A percentile compares a stretch with the other conserved stretches of the same genome.
These are phyloP conservation scores for Ormyrus thymus DNA, from an alignment of 2,888 invertebrate genomes.

Conservation along the genomic window DNA sequence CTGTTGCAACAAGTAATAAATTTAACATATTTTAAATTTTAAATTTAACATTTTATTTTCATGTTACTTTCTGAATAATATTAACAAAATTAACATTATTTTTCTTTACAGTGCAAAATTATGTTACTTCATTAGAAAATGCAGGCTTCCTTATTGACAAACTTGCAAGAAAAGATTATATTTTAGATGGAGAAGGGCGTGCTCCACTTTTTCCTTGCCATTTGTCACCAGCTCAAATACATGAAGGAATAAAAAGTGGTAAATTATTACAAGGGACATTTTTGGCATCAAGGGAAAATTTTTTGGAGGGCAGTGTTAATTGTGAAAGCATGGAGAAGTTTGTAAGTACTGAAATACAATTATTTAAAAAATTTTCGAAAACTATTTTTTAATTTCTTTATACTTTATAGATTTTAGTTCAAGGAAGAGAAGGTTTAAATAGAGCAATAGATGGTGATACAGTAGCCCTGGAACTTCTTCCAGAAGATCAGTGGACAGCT, in stretches of 20 bases:
- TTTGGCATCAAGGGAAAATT: conserved; percentile 93
- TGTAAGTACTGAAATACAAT: conserved; percentile 76
- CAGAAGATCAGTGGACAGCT: conserved; percentile 91
- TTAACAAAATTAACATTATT: no score
- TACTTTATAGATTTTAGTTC: conserved; percentile 77
- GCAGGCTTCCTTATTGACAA: conserved; percentile 87
- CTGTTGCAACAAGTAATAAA: conserved; percentile 82
- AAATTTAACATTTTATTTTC: neutral
- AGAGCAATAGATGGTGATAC: conserved; percentile 96
- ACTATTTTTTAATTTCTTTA: conserved; percentile 13
- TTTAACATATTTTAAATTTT: conserved; percentile 10
- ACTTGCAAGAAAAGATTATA: conserved; percentile 82
- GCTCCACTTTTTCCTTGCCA: conserved; percentile 90
- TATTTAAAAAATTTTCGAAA: neutral
- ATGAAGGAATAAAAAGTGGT: conserved; percentile 87
- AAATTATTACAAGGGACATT: conserved; percentile 87
- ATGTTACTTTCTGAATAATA: conserved; percentile 16
- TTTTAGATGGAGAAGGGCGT: conserved; percentile 77
- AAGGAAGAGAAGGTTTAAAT: conserved; percentile 91
- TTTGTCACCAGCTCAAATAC: conserved; percentile 85
- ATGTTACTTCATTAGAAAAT: conserved; percentile 84
- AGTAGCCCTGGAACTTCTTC: conserved; percentile 92
- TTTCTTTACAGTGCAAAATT: conserved; percentile 80
- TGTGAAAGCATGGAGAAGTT: conserved; percentile 87
- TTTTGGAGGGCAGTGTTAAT: conserved; percentile 91